These are phyloP conservation scores for Cepaea nemoralis DNA, from an alignment of 1,140 invertebrate genomes.

Conservation along the genomic window DNA sequence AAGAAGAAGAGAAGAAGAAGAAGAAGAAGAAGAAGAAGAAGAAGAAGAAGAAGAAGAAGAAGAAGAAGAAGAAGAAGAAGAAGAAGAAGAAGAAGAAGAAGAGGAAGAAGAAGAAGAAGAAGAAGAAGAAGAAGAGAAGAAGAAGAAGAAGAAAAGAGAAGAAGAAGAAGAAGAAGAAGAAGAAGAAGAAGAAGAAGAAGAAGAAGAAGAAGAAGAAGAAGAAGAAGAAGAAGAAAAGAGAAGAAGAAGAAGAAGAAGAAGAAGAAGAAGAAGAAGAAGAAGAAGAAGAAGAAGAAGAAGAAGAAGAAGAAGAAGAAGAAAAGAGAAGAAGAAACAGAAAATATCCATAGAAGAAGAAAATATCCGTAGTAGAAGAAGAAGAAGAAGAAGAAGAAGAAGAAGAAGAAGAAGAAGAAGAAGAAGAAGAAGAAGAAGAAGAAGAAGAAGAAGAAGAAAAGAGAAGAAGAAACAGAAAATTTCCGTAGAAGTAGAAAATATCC, in stretches of 20 bases:
- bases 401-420: not conserved
- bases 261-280: too few species aligned
- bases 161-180: too few species aligned
- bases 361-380: too few species aligned
- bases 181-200: constrained; percentile 10
- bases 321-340: too few species aligned
- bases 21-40: not conserved
- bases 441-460: constrained; percentile 3
- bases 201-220: too few species aligned
- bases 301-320: too few species aligned
- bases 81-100: not conserved
- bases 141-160: not conserved
- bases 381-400: not conserved
- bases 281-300: too few species aligned
- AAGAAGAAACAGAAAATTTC: not conserved
- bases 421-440: constrained; percentile 13
- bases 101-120: too few species aligned
- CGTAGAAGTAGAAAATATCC: not conserved
- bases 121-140: not conserved
- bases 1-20: constrained; percentile 9
- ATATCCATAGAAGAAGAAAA: too few species aligned
- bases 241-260: too few species aligned
- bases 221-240: too few species aligned
- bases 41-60: not conserved
- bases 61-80: not conserved